Evolutionary conservation across 2,113 vertebrate species (phyloP), one percentile per base, ranked within the genome.

Genomic region (Vicugna pacos): DNA sequence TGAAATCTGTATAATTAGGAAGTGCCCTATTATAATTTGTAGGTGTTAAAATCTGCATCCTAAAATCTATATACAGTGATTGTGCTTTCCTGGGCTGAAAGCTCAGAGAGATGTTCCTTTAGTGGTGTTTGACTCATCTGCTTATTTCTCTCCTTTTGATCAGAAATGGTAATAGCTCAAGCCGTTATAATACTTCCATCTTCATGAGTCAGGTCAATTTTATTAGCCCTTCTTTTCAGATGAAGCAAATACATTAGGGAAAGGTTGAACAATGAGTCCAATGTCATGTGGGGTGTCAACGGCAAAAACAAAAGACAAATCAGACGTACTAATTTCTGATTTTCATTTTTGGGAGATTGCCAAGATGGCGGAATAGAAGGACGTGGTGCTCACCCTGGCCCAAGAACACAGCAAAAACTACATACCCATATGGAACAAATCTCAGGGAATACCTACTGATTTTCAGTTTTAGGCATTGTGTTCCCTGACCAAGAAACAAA

Each of bases 121-220:
- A 54, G 82, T 65, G 84, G 30, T 24, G n/a, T 38, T 79, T 54
- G 30, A 19, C 65, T 96, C 58, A 42, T 52, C 6, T 62, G 52
- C 8, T 32, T 91, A 52, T 79, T 48, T 87, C 42, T 89, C 85
- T 75, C 48, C 52, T 77, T 95, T 94, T 75, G 67, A 24, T 94
- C 28, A 83, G 79, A 95, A 92, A 92, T 76, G n/a, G 38, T 62
- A 38, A 19, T 26, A 56, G 38, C 56, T 65, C 89, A 70, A 76
- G n/a, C n/a, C 62, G 13, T 70, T 96, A 30, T 14, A 77, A 83
- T 56, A 62, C 60, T 52, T 70, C 35, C 56, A 52, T 62, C 50
- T 79, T 42, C 26, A 20, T 1, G 58, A 77, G 76, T 26, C 56
- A 58, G 72, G 79, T 67, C 89, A 69, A 73, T 88, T 73, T 65